These are phyloP conservation scores for Brachionus paranguensis DNA, from an alignment of 1,140 invertebrate genomes.

Conservation along the genomic window DNA sequence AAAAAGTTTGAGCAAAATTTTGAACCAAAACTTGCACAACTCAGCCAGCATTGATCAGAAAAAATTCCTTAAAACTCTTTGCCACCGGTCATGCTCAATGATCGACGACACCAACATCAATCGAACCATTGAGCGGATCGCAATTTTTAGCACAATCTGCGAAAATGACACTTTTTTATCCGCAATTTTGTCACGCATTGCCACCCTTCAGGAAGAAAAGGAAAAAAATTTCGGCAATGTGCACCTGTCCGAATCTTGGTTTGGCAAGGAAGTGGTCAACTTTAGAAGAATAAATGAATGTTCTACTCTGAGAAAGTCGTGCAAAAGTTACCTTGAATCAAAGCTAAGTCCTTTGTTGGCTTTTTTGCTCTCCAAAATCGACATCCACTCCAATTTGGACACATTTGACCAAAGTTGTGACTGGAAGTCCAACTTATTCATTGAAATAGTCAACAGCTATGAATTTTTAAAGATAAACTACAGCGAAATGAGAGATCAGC, in stretches of 20 bases:
- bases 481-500: neutral
- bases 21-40: neutral
- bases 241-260: neutral
- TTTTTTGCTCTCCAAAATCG: slow-evolving; percentile 16
- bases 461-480: slow-evolving; percentile 4
- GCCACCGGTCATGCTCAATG: slow-evolving; percentile 8
- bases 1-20: neutral
- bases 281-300: neutral
- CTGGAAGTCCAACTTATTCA: slow-evolving; percentile 5
- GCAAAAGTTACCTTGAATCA: neutral
- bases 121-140: slow-evolving; percentile 16
- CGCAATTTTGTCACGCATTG: neutral
- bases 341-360: neutral
- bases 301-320: neutral
- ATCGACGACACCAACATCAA: slow-evolving; percentile 15
- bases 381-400: neutral
- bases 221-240: neutral
- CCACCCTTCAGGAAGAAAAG: slow-evolving; percentile 1
- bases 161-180: neutral
- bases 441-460: neutral
- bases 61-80: neutral
- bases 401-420: neutral
- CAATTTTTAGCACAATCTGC: neutral
- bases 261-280: neutral
- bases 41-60: neutral